These are phyloP conservation scores for Carollia perspicillata DNA, from an alignment of 2,113 vertebrate genomes.

Conservation along the genomic window DNA sequence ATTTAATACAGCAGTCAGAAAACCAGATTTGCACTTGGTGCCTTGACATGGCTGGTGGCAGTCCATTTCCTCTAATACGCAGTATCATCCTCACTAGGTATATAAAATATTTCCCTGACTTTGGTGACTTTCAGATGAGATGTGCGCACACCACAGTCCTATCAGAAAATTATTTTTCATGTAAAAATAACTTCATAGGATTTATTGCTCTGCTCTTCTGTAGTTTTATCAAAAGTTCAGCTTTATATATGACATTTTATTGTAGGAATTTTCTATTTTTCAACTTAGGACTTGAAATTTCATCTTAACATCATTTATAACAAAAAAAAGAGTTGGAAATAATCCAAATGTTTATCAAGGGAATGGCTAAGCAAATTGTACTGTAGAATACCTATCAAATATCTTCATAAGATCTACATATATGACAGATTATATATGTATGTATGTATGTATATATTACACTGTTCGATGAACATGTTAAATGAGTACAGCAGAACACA, in stretches of 20 bases:
- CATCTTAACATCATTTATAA: neutral
- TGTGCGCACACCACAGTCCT: neutral
- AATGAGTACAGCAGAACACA: neutral
- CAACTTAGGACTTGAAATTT: neutral
- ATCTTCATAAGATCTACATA: neutral
- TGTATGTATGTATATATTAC: no score
- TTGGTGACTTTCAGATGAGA: neutral
- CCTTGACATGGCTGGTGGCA: neutral
- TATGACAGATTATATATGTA: neutral
- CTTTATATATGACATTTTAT: neutral
- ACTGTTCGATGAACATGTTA: neutral
- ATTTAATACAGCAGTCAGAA: neutral
- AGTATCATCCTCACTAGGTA: neutral
- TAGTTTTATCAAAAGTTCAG: neutral
- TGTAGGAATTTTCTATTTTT: neutral
- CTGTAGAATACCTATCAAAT: neutral
- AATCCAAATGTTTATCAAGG: neutral
- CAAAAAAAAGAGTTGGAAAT: neutral
- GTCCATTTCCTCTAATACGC: neutral
- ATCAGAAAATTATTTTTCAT: neutral
- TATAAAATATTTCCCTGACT: neutral
- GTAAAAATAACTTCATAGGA: conserved; percentile 9
- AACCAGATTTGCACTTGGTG: neutral
- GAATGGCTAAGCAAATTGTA: neutral
- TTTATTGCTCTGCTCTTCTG: neutral